Base-by-base conservation (phyloP, 2,113 vertebrate genomes). In the Petrocephalus microphthalmus region DNA sequence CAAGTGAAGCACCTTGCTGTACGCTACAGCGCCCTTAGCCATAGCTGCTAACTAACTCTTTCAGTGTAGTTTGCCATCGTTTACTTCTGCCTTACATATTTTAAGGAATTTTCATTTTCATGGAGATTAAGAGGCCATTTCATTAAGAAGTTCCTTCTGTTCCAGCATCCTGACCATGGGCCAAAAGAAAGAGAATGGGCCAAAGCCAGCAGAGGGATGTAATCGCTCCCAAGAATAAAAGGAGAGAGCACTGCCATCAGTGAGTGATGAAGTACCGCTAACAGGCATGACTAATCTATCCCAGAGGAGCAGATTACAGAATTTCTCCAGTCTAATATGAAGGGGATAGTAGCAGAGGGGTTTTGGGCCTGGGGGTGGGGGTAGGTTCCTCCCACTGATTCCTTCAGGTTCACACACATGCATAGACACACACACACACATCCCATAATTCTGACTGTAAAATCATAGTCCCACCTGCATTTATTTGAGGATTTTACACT, bases 241-340 rank as follows among this genome's bases (percentile, higher is more conserved):
- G 71, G 33, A 78, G 71, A 42, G 33, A 42, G 29, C 71, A 15
- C 33, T 78, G 71, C 33, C 71, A 78, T 42, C 71, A 78, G 29
- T 78, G 71, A 78, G 71, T 42, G 71, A 78, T 78, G 71, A 19
- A 33, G 17, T 42, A 33, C 71, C 5, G 71, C 71, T 42, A 78
- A 78, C 71, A 78, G 71, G 71, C 71, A 78, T 42, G 71, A 78
- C 71, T 78, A 78, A 78, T 78, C 71, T 78, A 78, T 78, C 71
- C 71, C 71, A 78, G 33, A 78, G 71, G 71, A 78, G 71, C 71
- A 78, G 71, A 78, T 78, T 42, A 78, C 71, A 78, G 71, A 78
- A 78, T 78, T 37, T 78, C 71, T 78, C 33, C 71, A 78, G 33
- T 37, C 71, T 78, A 78, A 78, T 78, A 33, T 19, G 71, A 19